Percentiles rank a stretch among this genome's conserved stretches.
phyloP scores from a whole-genome alignment of 2,888 invertebrate species.

The Beris chalybata region DNA sequence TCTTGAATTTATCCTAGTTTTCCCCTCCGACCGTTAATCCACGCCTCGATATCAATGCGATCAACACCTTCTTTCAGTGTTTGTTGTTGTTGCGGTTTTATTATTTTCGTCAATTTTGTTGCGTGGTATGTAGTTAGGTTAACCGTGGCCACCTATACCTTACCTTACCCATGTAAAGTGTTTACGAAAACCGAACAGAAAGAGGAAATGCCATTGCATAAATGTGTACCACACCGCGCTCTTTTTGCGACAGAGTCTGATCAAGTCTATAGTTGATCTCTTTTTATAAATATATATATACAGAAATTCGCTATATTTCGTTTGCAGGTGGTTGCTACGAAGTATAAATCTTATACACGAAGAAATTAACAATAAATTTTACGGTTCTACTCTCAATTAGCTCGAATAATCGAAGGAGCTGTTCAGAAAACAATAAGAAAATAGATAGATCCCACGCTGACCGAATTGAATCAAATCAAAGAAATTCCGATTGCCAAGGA shows the following conservation, averaged over 20 bases:
- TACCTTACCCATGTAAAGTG: conserved; percentile 14
- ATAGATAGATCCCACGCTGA: too few relatives aligned
- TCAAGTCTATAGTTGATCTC: conserved; percentile 9
- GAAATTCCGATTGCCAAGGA: too few relatives aligned
- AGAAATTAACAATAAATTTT: too few relatives aligned
- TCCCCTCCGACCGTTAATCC: neutral
- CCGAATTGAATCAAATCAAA: too few relatives aligned
- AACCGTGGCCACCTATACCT: conserved; percentile 16
- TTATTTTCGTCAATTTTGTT: conserved; percentile 25
- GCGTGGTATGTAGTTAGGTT: conserved; percentile 2
- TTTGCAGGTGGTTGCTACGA: conserved; percentile 27
- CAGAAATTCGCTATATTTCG: neutral
- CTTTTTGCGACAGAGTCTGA: neutral
- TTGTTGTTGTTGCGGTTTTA: neutral
- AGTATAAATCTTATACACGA: too few relatives aligned
- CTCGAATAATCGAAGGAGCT: too few relatives aligned
- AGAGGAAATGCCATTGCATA: conserved; percentile 40
- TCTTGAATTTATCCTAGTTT: neutral
- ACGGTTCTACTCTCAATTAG: too few relatives aligned
- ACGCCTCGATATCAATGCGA: conserved; percentile 16
- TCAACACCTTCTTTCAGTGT: conserved; percentile 14
- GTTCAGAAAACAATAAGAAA: too few relatives aligned
- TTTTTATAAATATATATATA: conserved; percentile 17
- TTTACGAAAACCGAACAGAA: conserved; percentile 35
- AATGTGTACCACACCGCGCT: conserved; percentile 10